These are phyloP conservation scores for Ptychadena robeensis DNA, from an alignment of 2,797 vertebrate genomes.

Conservation along the genomic window DNA sequence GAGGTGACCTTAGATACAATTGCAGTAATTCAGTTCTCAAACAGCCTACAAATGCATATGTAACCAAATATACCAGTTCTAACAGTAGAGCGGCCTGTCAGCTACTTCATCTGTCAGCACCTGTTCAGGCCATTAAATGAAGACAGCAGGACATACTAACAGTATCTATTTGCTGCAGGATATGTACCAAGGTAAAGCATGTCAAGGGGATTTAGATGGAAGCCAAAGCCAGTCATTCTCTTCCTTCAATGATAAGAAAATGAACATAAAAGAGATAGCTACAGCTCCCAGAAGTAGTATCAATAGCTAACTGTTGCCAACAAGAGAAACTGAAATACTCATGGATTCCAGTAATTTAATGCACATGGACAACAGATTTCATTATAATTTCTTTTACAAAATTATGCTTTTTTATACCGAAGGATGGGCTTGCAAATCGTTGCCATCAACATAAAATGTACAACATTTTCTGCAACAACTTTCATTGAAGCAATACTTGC, in stretches of 20 bases:
- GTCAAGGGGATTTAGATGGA: slow-evolving; percentile 79
- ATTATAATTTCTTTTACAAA: neutral
- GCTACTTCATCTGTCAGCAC: slow-evolving; percentile 86
- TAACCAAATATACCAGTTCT: slow-evolving; percentile 80
- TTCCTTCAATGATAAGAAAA: slow-evolving; percentile 83
- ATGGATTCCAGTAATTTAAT: slow-evolving; percentile 66
- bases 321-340: slow-evolving; percentile 65
- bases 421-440: neutral
- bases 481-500: neutral
- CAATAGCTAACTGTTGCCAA: slow-evolving; percentile 70
- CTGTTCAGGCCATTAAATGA: slow-evolving; percentile 85
- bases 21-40: slow-evolving; percentile 65
- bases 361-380: slow-evolving; percentile 61
- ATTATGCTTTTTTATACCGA: slow-evolving; percentile 6
- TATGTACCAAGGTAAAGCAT: slow-evolving; percentile 74
- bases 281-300: slow-evolving; percentile 78
- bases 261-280: slow-evolving; percentile 79
- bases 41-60: slow-evolving; percentile 72
- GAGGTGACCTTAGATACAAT: slow-evolving; percentile 67
- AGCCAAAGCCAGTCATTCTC: slow-evolving; percentile 83
- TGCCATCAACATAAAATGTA: slow-evolving; percentile 11
- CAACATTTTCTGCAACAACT: neutral
- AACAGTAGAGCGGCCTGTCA: slow-evolving; percentile 79
- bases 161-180: slow-evolving; percentile 85
- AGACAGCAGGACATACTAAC: slow-evolving; percentile 79